phyloP scores from a whole-genome alignment of 2,888 invertebrate species.

The Acanthococcus lagerstroemiae region DNA sequence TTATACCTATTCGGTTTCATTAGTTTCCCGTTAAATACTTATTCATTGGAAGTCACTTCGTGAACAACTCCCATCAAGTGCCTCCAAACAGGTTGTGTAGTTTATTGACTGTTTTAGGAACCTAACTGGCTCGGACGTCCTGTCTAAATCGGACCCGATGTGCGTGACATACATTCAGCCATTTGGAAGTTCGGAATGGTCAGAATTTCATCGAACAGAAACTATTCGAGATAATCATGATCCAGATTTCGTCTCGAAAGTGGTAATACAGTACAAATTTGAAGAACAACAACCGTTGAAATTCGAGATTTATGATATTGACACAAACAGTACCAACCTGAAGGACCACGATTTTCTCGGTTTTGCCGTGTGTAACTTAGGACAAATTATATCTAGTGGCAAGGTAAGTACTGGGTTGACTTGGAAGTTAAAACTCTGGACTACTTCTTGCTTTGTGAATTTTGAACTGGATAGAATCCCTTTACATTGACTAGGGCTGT shows the following conservation, averaged over 20 bases:
- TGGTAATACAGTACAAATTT: conserved; percentile 48
- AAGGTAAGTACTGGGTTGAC: conserved; percentile 15
- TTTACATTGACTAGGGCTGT: background rate
- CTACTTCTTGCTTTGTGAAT: background rate
- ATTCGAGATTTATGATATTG: conserved; percentile 45
- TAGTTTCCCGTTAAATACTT: background rate
- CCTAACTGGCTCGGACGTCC: conserved; percentile 44
- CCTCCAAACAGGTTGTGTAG: too few relatives aligned
- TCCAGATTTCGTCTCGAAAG: conserved; percentile 48
- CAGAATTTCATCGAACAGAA: conserved; percentile 44
- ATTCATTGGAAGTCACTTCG: background rate
- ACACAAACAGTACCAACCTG: conserved; percentile 40
- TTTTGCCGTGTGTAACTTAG: conserved; percentile 46
- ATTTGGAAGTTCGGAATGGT: conserved; percentile 41
- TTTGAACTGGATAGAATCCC: too few relatives aligned
- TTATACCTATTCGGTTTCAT: background rate
- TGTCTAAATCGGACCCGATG: conserved; percentile 50
- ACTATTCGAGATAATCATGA: conserved; percentile 43
- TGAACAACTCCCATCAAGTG: background rate
- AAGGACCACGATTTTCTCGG: conserved; percentile 46
- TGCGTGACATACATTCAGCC: conserved; percentile 43
- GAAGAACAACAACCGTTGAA: conserved; percentile 49
- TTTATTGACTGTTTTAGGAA: conserved; percentile 40
- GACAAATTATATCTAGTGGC: conserved; percentile 41
- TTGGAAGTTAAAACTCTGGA: background rate